Percentiles rank a stretch among this genome's conserved stretches.
Conservation (phyloP, 2,888 invertebrate genomes). For the Pseudanteris insignis region DNA sequence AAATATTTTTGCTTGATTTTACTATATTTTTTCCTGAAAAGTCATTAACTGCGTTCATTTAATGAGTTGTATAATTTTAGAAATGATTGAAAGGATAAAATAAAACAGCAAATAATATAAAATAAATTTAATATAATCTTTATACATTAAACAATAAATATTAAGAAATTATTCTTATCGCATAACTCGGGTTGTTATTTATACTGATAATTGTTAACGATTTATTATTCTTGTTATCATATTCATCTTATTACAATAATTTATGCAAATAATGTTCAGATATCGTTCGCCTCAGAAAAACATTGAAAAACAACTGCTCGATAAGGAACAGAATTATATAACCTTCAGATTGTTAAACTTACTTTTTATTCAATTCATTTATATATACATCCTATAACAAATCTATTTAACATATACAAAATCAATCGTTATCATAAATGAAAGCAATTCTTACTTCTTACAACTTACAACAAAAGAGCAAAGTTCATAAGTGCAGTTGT, state of each 20-base stretch:
- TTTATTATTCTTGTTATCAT: no score
- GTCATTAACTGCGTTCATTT: no score
- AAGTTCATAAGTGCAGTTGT: constrained; percentile 4
- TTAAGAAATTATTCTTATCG: constrained; percentile 2
- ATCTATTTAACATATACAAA: no score
- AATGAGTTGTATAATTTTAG: no score
- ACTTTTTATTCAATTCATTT: constrained; percentile 2
- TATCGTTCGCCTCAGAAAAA: constrained; percentile 9
- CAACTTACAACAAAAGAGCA: constrained; percentile 1
- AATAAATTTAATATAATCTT: constrained; percentile 33
- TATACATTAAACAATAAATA: constrained; percentile 31
- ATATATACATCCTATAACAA: constrained; percentile 12
- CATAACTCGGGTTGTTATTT: constrained; percentile 4
- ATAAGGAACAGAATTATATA: background rate
- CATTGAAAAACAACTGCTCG: background rate
- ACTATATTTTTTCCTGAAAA: no score
- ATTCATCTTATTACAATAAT: constrained; percentile 44
- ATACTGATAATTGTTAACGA: constrained; percentile 21
- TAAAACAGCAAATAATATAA: constrained; percentile 6
- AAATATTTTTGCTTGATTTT: no score
- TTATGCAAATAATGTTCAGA: constrained; percentile 61
- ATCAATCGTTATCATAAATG: no score
- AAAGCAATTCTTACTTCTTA: no score
- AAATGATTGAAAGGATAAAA: no score
- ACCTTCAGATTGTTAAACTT: constrained; percentile 6